Evolutionary conservation across 2,797 vertebrate genomes (phyloP), one percentile per base, ranked within the genome.

Genomic region (Micrastur ruficollis): DNA sequence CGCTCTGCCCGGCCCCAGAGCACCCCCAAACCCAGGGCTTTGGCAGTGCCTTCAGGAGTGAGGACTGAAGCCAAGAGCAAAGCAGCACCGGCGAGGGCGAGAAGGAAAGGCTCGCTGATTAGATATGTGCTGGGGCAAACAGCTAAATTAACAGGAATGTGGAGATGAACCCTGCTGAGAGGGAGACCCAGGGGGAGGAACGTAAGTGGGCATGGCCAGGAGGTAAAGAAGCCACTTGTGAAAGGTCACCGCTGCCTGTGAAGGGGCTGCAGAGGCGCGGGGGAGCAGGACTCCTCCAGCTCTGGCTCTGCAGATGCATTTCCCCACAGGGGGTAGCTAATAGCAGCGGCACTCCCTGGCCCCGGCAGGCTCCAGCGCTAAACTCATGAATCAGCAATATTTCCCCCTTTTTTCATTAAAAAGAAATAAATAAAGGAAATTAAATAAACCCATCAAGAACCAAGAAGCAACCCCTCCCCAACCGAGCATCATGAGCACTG

Each of bases 211-310:
- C 42, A 34, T 1, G 32, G 74, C 75, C 4, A 2, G 56, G 90
- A 96, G 92, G 93, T 53, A 91, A 89, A 93, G 89, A 40, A 82
- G 85, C 87, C 94, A 68, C 93, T 92, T 87, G 85, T 36, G 95
- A 95, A 96, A 95, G 88, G 91, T 95, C 82, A 94, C 31, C 2
- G 16, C 63, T 82, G 86, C 78, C 86, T 68, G 3, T 2, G 8
- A 13, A 15, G 52, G 83, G 80, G 82, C 81, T 31, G 89, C 40
- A 5, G 27, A 72, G 89, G 59, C 1, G 2, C 0, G 61, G 40
- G 79, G 50, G 50, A 73, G 81, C 52, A 13, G 88, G 86, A 27
- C 46, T 74, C 38, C 67, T 75, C 32, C 66, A 42, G 71, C 59
- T 55, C 82, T 3, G 0, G 65, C 47, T 86, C 76, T 55, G 52